Evolutionary conservation across 1,140 invertebrate genomes (phyloP).

Genomic region (Drosophila pectinifera): DNA sequence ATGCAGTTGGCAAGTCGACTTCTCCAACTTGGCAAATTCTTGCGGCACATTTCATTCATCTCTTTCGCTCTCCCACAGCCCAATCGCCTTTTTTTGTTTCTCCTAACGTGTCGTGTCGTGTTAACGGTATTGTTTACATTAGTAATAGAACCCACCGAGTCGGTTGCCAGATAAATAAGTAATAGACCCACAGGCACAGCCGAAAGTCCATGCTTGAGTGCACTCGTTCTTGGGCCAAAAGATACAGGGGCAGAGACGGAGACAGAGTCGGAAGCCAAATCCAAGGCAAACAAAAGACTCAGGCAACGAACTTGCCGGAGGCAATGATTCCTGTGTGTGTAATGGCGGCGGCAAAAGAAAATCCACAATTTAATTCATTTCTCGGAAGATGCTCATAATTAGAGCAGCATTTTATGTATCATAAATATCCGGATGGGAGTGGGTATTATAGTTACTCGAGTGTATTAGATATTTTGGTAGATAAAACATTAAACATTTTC

Average conservation of each 20-base stretch:
- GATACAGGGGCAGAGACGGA: conserved; percentile 27
- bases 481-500: neutral
- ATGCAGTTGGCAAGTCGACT: conserved; percentile 52
- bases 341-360: conserved; percentile 21
- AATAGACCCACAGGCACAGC: conserved; percentile 57
- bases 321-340: conserved; percentile 38
- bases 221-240: conserved; percentile 41
- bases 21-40: conserved; percentile 52
- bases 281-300: conserved; percentile 67
- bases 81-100: conserved; percentile 21
- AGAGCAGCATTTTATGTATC: conserved; percentile 9
- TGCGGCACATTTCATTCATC: conserved; percentile 62
- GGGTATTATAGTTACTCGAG: conserved; percentile 2
- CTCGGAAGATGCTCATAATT: conserved; percentile 22
- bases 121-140: conserved; percentile 81
- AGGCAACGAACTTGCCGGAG: conserved; percentile 66
- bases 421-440: conserved; percentile 7
- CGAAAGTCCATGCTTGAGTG: conserved; percentile 58
- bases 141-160: conserved; percentile 69
- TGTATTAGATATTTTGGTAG: conserved; percentile 2
- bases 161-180: conserved; percentile 76
- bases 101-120: conserved; percentile 56
- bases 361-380: conserved; percentile 40
- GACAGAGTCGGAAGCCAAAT: conserved; percentile 24
- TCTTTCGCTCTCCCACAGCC: conserved; percentile 7